Evolutionary conservation across 2,797 vertebrate genomes (phyloP), one percentile per base, ranked within the genome.

Genomic region (Melopsittacus undulatus): DNA sequence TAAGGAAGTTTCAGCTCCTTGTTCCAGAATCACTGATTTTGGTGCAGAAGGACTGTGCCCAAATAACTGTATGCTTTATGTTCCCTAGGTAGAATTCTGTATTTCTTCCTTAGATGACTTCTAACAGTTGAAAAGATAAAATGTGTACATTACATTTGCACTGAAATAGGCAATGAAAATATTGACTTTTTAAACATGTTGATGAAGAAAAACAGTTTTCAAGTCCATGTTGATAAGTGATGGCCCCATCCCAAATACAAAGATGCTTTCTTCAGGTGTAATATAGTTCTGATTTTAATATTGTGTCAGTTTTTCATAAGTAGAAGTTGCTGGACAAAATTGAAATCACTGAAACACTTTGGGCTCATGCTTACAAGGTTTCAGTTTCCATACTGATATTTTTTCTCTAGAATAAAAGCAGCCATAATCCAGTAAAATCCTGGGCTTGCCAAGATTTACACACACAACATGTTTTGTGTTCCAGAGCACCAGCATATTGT

Each of bases 381-480:
- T 90, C 9, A 7, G 84, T 74, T 85, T 87, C 26, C 43, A 4
- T 14, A 20, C 4, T 80, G 66, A 15, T 2, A 1, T 78, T 42
- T 78, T 69, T 92, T 77, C 23, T 59, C 27, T 43, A 45, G n/a
- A 38, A 36, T 81, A 66, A 74, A 74, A 75, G 7, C 27, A 80
- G 16, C 11, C 29, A n/a, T 51, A 64, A 51, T 34, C 9, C 4
- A 36, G 56, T 23, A 75, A 70, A 75, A 74, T 30, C 34, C 29
- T 26, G 73, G 22, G 17, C 9, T 69, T 83, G 19, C 21, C 43
- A 56, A 38, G 67, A 54, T 67, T 61, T 51, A 11, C 7, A 24
- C 7, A 67, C 0, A 0, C 27, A n/a, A 11, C 0, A 2, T 46
- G 11, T 17, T 26, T 8, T 29, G 30, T 64, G 29, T 67, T 83